These are phyloP conservation scores for Drosophila buzzatii DNA, from an alignment of 2,888 invertebrate genomes.

Conservation along the genomic window DNA sequence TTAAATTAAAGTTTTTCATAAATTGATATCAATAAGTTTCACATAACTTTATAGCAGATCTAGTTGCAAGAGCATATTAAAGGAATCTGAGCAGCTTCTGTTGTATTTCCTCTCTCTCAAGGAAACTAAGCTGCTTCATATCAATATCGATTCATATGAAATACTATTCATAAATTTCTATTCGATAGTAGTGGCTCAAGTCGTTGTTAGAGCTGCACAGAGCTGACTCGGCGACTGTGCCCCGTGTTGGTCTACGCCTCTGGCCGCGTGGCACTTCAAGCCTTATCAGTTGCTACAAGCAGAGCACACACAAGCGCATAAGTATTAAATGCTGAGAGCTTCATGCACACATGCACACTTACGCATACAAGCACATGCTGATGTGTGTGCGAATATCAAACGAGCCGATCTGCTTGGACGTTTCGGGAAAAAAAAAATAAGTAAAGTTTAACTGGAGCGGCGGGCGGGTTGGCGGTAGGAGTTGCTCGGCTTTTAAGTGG, in stretches of 20 bases:
- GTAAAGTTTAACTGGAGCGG: background rate
- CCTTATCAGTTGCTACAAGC: constrained; percentile 44
- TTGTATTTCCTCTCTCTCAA: background rate
- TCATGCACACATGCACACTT: background rate
- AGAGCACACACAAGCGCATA: constrained; percentile 12
- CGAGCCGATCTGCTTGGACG: constrained; percentile 43
- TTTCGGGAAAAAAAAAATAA: background rate
- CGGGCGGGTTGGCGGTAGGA: background rate
- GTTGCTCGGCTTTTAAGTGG: constrained; percentile 44
- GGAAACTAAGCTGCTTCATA: background rate
- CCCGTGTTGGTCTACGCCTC: constrained; percentile 18
- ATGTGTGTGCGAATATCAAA: constrained; percentile 51
- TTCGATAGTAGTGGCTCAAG: background rate
- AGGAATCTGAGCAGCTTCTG: background rate
- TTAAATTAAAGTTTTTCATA: too few species aligned
- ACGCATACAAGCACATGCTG: background rate
- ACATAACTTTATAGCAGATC: background rate
- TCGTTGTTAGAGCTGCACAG: background rate
- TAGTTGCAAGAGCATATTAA: background rate
- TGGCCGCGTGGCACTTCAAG: constrained; percentile 17
- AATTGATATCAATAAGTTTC: background rate
- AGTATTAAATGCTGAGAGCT: constrained; percentile 27
- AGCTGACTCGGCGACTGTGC: background rate
- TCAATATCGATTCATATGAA: too few species aligned
- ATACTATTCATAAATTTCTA: background rate